phyloP scores from a whole-genome alignment of 1,140 invertebrate genomes.

The Bicyclus anynana region DNA sequence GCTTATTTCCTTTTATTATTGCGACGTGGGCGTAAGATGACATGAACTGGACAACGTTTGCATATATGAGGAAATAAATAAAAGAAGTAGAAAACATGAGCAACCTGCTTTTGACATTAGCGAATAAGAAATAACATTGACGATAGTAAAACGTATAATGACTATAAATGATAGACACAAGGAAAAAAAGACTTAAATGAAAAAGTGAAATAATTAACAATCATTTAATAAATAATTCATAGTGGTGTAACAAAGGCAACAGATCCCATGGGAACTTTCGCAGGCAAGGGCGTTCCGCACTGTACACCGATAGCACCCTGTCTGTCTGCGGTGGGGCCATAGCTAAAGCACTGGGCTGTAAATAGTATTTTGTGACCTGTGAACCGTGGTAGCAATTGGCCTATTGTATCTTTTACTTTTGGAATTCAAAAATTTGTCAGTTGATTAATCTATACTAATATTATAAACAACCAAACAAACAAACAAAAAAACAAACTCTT shows the following conservation, averaged over 20 bases:
- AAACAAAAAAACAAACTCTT: too few species aligned
- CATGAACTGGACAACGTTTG: slow-evolving; percentile 1
- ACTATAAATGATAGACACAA: too few species aligned
- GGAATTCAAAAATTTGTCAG: not conserved
- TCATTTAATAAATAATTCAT: slow-evolving; percentile 22
- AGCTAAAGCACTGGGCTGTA: not conserved
- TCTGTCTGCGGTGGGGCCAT: slow-evolving; percentile 1
- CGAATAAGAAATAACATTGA: too few species aligned
- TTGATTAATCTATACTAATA: not conserved
- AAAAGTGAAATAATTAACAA: not conserved
- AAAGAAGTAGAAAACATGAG: not conserved
- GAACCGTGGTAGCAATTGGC: not conserved
- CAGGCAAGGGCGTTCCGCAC: slow-evolving; percentile 45
- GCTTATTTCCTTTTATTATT: not conserved
- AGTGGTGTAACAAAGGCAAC: slow-evolving; percentile 33
- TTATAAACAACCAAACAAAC: too few species aligned
- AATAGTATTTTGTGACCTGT: slow-evolving; percentile 1
- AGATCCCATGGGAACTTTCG: slow-evolving; percentile 52
- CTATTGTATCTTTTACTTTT: not conserved
- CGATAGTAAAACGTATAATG: too few species aligned
- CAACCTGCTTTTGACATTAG: not conserved
- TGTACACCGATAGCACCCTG: slow-evolving; percentile 21
- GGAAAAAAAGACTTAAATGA: not conserved
- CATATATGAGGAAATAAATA: not conserved
- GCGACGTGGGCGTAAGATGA: not conserved